Base-by-base conservation (phyloP, 2,113 vertebrate genomes). In the Xiphophorus hellerii region DNA sequence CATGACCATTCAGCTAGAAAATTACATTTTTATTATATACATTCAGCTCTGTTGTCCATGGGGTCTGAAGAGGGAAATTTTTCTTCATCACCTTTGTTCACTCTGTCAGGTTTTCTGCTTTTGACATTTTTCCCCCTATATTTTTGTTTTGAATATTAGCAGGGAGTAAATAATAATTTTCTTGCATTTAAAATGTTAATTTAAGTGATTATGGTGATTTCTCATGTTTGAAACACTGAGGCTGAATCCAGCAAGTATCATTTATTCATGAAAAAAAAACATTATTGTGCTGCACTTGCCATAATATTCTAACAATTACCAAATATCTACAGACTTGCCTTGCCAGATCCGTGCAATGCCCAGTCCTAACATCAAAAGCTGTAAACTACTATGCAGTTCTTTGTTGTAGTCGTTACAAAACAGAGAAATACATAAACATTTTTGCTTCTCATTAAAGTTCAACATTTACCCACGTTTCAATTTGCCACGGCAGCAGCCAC, bases 21-120 rank as follows among this genome's bases (percentile, higher is more conserved):
- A 58, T 58, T 29, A 29, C 61, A 62, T 62, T 62, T 62, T 62
- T 62, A 62, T 30, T 69, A 63, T 75, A 81, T 58, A 81, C 31
- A 76, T 80, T 70, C 61, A 30, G 22, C 15, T 75, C 25, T 63
- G 17, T 15, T 15, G 29, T 17, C 13, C 42, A 5, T 51, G 51
- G 20, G 7, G 22, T 58, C 51, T 58, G 17, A 48, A 48, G 44
- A 48, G 5, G 44, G 44, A 17, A 20, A 4, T 20, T 48, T 48
- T 48, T 58, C 5, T 58, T 22, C 48, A 25, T 20, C 48, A 51
- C 22, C 22, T 58, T n/a, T 58, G 8, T 58, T 58, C 51, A 25
- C 51, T 58, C 22, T 58, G 22, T n/a, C 51, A 58, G 51, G 9
- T 58, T 58, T 20, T 48, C 44, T 17, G 4, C 5, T 20, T 48